A percentile compares a stretch with the other conserved stretches of the same genome.
phyloP scores from a whole-genome alignment of 2,113 vertebrate species.

The Bubalus kerabau region DNA sequence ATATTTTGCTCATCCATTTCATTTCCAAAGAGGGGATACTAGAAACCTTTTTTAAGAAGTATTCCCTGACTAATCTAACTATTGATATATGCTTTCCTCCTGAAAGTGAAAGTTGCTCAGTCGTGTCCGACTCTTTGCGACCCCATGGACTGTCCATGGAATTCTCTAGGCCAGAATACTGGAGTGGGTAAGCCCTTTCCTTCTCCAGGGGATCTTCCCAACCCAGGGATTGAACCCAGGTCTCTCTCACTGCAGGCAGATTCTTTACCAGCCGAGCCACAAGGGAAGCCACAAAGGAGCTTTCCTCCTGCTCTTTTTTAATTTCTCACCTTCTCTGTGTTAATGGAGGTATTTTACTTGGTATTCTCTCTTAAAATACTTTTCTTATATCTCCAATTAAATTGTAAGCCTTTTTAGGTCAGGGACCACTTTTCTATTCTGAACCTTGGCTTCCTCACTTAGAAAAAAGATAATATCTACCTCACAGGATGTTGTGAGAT shows the following conservation, averaged over 20 bases:
- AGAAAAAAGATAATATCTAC: too few relatives aligned
- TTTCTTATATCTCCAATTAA: constrained; percentile 3
- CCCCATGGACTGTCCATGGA: background rate
- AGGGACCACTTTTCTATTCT: constrained; percentile 8
- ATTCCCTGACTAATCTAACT: background rate
- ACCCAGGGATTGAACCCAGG: background rate
- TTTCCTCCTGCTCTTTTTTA: background rate
- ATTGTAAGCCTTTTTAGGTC: constrained; percentile 7
- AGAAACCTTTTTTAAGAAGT: background rate
- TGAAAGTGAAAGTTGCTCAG: background rate
- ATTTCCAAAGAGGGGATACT: background rate
- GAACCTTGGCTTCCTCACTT: background rate
- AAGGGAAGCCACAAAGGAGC: background rate
- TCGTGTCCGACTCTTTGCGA: background rate
- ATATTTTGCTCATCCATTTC: background rate
- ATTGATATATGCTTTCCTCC: background rate
- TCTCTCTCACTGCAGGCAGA: background rate
- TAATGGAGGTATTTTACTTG: constrained; percentile 6
- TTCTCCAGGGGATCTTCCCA: background rate
- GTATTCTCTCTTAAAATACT: background rate
- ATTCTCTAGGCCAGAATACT: background rate
- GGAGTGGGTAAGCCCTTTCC: background rate
- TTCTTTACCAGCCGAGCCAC: background rate
- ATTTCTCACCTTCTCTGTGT: background rate
- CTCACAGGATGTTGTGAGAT: background rate